Base-by-base conservation (phyloP, 2,888 invertebrate genomes). In the Hirtodrosophila duncani region DNA sequence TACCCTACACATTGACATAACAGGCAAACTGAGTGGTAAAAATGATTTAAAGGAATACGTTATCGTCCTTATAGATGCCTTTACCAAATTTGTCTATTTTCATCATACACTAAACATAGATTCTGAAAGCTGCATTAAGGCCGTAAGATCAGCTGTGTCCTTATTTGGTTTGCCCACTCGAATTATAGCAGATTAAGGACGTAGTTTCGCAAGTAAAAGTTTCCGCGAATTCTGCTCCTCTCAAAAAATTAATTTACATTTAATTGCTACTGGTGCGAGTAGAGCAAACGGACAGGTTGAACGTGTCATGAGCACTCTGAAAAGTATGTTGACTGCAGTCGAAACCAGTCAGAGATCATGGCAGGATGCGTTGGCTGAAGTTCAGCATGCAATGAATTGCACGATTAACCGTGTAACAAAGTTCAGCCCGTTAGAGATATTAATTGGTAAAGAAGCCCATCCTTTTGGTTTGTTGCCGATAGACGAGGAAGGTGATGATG, bases 211-310 rank as follows among this genome's bases (percentile, higher is more conserved):
- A 33, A 33, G 33, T 8, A 20, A 9, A 33, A 20, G 10, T 20
- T 33, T 33, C 13, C 33, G 33, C 20, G 33, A 33, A 33, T 33
- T 33, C 20, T 30, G 30, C 16, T 14, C 30, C 9, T 14, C 33
- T 20, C 20, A 33, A 18, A n/a, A n/a, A n/a, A n/a, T n/a, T n/a
- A n/a, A n/a, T n/a, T n/a, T n/a, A n/a, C n/a, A n/a, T n/a, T n/a
- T n/a, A n/a, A n/a, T n/a, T n/a, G n/a, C n/a, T n/a, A n/a, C n/a
- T n/a, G n/a, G n/a, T n/a, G n/a, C n/a, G n/a, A n/a, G n/a, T n/a
- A n/a, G n/a, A n/a, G n/a, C n/a, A n/a, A n/a, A n/a, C n/a, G n/a
- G n/a, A n/a, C 30, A 30, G 30, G 30, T 30, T 8, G 30, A 14
- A 17, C 30, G 30, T 16, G 16, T 30, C 14, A 6, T 14, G 13